Evolutionary conservation across 2,113 vertebrate species (phyloP), one percentile per base, ranked within the genome.

Genomic region (Pipra filicauda): DNA sequence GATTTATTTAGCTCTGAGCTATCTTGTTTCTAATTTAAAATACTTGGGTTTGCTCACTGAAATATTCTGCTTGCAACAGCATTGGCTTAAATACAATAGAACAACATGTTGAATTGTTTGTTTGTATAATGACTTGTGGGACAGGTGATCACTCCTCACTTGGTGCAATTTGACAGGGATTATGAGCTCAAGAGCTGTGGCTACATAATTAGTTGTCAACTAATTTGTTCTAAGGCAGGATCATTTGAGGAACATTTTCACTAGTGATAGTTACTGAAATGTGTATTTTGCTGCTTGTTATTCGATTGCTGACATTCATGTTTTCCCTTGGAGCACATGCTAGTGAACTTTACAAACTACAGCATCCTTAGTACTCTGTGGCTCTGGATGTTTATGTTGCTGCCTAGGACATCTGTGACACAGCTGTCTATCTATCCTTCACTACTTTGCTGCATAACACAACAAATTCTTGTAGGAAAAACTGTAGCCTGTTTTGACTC

Each of bases 1-100:
- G 91, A 86, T 96, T 95, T 96, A 33, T 79, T 22, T 33, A 76
- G n/a, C 26, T 30, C 35, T 13, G 9, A 83, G 46, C 46, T 37
- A 77, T 96, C 80, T 73, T 88, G 92, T 96, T 96, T 94, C 93
- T 84, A 39, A 52, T 80, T 97, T 94, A 59, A 93, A 72, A 92
- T 48, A 27, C 27, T 59, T 81, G 54, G 21, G 15, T 90, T 89
- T 91, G 57, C 46, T 91, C 69, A 67, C 65, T 73, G 80, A 82
- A 87, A 67, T 84, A 92, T 81, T 89, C 57, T 91, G 54, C 62
- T 91, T 75, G 48, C 37, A 73, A 59, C 41, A 79, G 33, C 28
- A 67, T 65, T 72, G 76, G 24, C 44, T 67, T 81, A 75, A 91
- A 88, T 69, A 67, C 83, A 86, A 81, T 49, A 69, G 89, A 70